Evolutionary conservation across 2,113 vertebrate genomes (phyloP).

Genomic region (Pardalotus punctatus): DNA sequence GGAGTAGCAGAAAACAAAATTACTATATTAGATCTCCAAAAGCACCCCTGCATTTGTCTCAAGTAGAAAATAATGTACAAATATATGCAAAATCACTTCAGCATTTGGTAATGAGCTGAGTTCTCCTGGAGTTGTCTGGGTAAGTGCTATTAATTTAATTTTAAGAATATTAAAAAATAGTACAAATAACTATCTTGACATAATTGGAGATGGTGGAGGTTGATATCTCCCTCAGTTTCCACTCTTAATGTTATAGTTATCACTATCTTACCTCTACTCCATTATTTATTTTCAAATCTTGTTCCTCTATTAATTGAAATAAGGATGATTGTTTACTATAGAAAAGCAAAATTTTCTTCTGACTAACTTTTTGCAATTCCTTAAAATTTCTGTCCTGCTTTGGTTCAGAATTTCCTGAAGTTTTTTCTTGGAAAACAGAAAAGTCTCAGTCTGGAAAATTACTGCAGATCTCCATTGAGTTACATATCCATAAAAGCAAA

Average conservation of each 20-base stretch:
- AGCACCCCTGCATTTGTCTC: neutral
- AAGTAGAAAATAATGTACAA: neutral
- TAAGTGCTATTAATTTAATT: neutral
- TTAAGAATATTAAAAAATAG: neutral
- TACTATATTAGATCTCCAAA: neutral
- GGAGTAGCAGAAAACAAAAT: neutral
- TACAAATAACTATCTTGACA: neutral
- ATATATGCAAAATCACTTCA: neutral
- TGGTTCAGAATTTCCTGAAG: neutral
- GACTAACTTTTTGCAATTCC: neutral
- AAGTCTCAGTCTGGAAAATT: neutral
- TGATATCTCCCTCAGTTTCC: neutral
- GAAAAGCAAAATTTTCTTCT: neutral
- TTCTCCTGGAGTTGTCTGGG: neutral
- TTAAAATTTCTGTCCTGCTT: neutral
- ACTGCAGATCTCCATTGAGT: neutral
- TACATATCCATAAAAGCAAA: neutral
- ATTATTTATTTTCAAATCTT: neutral
- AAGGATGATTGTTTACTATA: neutral
- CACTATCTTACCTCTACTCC: neutral
- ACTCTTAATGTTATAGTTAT: neutral
- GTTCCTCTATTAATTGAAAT: neutral
- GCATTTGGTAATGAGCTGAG: rapidly evolving
- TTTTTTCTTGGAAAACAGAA: neutral
- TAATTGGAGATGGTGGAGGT: neutral